phyloP scores from a whole-genome alignment of 1,140 invertebrate species.

The Nixonia krombeini region DNA sequence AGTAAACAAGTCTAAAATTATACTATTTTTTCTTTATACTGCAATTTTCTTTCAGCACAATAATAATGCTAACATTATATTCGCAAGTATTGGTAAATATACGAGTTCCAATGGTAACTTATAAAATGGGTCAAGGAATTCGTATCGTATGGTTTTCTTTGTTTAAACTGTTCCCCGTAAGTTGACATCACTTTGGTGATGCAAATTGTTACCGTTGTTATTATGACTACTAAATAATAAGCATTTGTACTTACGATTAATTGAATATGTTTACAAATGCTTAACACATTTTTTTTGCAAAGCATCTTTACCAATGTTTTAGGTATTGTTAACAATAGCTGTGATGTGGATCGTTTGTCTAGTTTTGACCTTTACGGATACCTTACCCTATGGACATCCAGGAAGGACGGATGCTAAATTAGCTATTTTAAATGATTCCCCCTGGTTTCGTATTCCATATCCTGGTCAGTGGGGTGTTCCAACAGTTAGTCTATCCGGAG shows the following conservation, averaged over 20 bases:
- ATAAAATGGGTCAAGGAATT: slow-evolving; percentile 74
- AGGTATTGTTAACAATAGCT: slow-evolving; percentile 86
- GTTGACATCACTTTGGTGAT: no score
- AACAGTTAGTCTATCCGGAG: slow-evolving; percentile 81
- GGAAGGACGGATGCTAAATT: slow-evolving; percentile 85
- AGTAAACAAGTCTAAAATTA: no score
- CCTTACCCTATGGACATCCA: slow-evolving; percentile 78
- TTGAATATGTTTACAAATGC: no score
- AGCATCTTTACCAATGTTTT: no score
- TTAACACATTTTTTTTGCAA: slow-evolving; percentile 1
- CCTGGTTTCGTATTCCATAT: slow-evolving; percentile 90
- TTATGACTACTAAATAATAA: no score
- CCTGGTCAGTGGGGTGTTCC: slow-evolving; percentile 91
- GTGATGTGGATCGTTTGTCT: slow-evolving; percentile 86
- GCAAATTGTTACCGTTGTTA: no score
- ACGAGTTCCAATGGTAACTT: slow-evolving; percentile 76
- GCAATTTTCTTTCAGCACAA: slow-evolving; percentile 77
- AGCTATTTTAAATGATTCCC: slow-evolving; percentile 79
- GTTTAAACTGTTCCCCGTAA: slow-evolving; percentile 88
- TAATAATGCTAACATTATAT: slow-evolving; percentile 84
- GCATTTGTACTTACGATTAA: neutral
- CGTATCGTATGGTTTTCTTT: slow-evolving; percentile 78
- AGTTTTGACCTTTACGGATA: slow-evolving; percentile 79
- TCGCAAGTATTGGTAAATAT: slow-evolving; percentile 85
- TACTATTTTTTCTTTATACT: no score